Base-by-base conservation (phyloP, 2,113 vertebrate species). In the Myrmecophaga tridactyla region DNA sequence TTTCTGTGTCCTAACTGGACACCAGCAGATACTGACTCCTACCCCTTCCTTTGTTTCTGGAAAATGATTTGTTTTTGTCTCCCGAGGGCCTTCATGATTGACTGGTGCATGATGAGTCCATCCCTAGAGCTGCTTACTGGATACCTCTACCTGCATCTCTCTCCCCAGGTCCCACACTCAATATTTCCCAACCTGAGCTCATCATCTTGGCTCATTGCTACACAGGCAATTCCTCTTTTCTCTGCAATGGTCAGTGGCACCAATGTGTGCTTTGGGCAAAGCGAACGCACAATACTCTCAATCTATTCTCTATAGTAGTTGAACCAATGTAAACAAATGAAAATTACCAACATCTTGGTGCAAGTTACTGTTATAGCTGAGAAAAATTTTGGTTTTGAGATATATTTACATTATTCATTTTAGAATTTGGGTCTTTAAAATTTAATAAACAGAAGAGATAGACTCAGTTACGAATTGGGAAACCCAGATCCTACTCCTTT, bases 371-470 rank as follows among this genome's bases (percentile, higher is more conserved):
- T 46, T 27, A 25, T 46, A 70, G 27, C 36, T 78, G 34, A 91
- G 21, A 39, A 18, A 58, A 53, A 43, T 86, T 93, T 96, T 94
- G 43, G 10, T 89, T 86, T 93, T 70, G 9, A 75, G 58, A 70
- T 86, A 5, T 9, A 67, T 39, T 76, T 76, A 51, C 27, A 25
- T 60, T 46, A 77, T 87, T 80, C 8, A 90, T 80, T 92, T 92
- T 92, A 84, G 31, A 81, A 88, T 88, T 67, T 70, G 15, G 81
- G 75, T 76, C 53, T 82, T 93, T 86, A 93, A 67, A 70, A 43
- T 56, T 92, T 90, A 83, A 36, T 85, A 65, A 95, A 62, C 65
- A 73, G 75, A 95, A 92, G 77, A 63, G 69, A 21, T 58, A 3
- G 0, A 31, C 29, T 75, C 69, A 14, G 77, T 56, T 87, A 94